Evolutionary conservation across 2,113 vertebrate species (phyloP).

Genomic region (Lutjanus erythropterus): DNA sequence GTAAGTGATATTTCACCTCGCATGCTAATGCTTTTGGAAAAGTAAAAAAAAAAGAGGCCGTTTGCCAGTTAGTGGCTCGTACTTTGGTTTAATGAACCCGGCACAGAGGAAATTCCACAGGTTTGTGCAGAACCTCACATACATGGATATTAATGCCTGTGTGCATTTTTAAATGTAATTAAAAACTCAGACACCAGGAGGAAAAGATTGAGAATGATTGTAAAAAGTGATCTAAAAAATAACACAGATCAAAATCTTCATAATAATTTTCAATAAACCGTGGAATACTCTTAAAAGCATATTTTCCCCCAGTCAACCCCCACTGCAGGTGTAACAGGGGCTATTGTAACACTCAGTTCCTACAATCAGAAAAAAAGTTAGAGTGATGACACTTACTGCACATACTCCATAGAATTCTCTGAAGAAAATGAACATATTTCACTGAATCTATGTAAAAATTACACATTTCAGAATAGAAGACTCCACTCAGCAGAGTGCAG

Average conservation of each 20-base stretch:
- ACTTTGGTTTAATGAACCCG: slow-evolving; percentile 50
- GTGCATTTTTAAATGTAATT: background rate
- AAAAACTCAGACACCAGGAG: slow-evolving; percentile 3
- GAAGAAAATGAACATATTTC: no score
- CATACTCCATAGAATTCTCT: no score
- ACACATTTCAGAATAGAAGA: no score
- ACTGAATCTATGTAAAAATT: no score
- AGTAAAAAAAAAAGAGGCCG: slow-evolving; percentile 32
- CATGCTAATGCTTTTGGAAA: slow-evolving; percentile 37
- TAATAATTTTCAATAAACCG: background rate
- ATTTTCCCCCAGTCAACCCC: background rate
- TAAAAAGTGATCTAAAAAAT: background rate
- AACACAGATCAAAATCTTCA: background rate
- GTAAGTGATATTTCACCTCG: slow-evolving; percentile 25
- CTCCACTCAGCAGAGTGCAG: no score
- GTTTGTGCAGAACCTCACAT: slow-evolving; percentile 10
- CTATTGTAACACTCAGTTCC: no score
- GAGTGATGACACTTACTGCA: no score
- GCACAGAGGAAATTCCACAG: slow-evolving; percentile 15
- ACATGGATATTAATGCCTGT: slow-evolving; percentile 19
- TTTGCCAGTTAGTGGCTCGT: slow-evolving; percentile 59
- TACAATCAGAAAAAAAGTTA: no score
- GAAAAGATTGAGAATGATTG: background rate
- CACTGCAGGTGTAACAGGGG: slow-evolving; percentile 15
- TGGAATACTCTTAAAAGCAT: slow-evolving; percentile 20